Evolutionary conservation across 1,140 invertebrate species (phyloP), one percentile per base, ranked within the genome.

Genomic region (Ceratina australensis): DNA sequence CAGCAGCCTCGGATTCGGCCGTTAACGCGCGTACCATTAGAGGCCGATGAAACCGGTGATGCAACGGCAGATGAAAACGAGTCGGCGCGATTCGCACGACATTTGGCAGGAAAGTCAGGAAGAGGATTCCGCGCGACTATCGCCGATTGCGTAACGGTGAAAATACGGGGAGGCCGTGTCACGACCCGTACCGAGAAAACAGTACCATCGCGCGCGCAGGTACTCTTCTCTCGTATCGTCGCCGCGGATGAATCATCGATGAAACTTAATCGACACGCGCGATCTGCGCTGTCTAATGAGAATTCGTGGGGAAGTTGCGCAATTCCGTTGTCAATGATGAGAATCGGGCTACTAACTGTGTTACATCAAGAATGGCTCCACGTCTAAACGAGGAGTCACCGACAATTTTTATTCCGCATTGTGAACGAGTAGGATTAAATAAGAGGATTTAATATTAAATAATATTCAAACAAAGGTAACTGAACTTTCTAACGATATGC

Each of bases 41-140:
- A 42, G 33, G 28, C 24, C 22, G 18, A 5, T 50, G 64, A 52
- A 20, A 50, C n/a, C 1, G 3, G 24, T 79, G 69, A 82, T 65
- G 80, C 65, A 79, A 82, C 18, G 42, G 52, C 15, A 54, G 72
- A 66, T 61, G 82, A 71, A 84, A 78, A 77, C 68, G 68, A 64
- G 63, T n/a, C 78, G 67, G 52, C 72, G 64, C 60, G 82, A 81
- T 80, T 84, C 83, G 83, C 83, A 84, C 83, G 83, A 84, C 81
- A 84, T 83, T 84, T 84, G 82, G 49, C 33, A 67, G 47, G 74
- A 61, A 78, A 63, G 81, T 61, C 69, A 82, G 80, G 80, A 82
- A 83, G 78, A 83, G 33, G 82, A 84, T 67, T 65, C 73, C 26
- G 15, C 78, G 50, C 42, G 54, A 22, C 59, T n/a, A 67, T 72